These are phyloP conservation scores for Punctoribates punctum DNA, from an alignment of 2,888 invertebrate genomes.

Conservation along the genomic window DNA sequence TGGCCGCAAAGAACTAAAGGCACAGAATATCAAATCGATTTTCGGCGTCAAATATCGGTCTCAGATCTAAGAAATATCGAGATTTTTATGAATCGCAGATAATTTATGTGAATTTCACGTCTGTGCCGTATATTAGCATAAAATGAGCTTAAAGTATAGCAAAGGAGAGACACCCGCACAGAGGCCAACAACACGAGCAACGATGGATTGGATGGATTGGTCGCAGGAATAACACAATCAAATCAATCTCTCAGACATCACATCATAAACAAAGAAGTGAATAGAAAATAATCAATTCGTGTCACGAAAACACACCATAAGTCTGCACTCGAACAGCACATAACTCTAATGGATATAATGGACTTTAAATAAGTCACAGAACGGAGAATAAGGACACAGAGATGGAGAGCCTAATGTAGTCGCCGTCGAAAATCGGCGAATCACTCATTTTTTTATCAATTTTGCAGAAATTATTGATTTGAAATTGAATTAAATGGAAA, in stretches of 20 bases:
- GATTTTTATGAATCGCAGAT: no score
- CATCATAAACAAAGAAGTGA: not conserved
- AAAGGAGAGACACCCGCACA: not conserved
- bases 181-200: not conserved
- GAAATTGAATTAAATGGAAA: no score
- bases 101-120: no score
- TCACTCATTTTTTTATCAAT: no score
- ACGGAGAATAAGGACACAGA: not conserved
- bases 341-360: constrained; percentile 11
- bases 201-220: not conserved
- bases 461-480: no score
- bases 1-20: not conserved
- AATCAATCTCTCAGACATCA: constrained; percentile 20
- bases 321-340: not conserved
- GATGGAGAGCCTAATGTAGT: not conserved
- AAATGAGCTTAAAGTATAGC: not conserved
- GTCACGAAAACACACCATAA: constrained; percentile 24
- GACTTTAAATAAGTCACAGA: constrained; percentile 2
- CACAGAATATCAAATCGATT: not conserved
- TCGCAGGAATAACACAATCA: not conserved
- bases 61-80: no score
- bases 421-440: no score
- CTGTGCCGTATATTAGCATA: not conserved
- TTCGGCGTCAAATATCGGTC: not conserved
- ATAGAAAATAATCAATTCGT: constrained; percentile 8